Conservation (phyloP, 2,113 vertebrate species). For the Vombatus ursinus region DNA sequence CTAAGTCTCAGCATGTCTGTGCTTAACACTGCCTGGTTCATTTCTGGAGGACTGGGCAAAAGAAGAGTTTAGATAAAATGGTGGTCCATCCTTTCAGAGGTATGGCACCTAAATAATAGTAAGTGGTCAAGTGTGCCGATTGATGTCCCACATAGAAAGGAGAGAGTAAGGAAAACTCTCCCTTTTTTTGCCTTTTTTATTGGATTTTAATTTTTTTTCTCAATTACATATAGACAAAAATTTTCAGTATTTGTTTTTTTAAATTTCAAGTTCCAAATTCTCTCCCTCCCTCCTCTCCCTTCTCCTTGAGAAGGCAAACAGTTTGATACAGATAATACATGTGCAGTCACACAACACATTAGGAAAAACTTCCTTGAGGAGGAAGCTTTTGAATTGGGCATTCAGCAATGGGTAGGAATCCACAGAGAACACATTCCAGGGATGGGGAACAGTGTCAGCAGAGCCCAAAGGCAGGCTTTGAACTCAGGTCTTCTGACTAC, state of each 20-base stretch:
- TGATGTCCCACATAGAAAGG: background rate
- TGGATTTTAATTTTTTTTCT: background rate
- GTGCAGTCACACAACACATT: background rate
- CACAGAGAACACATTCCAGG: background rate
- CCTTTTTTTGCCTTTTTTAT: background rate
- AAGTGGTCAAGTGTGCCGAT: background rate
- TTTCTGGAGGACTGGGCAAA: background rate
- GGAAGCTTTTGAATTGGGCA: background rate
- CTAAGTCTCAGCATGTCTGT: background rate
- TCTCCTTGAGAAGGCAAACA: background rate
- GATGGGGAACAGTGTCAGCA: background rate
- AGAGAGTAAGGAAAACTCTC: background rate
- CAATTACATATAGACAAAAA: background rate
- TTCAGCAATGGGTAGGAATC: background rate
- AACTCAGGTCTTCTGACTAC: no score
- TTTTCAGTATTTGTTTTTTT: background rate
- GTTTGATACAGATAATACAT: background rate
- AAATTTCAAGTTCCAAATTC: background rate
- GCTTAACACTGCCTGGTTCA: background rate
- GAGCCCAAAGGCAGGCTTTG: background rate
- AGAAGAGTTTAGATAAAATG: background rate
- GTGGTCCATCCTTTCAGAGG: background rate
- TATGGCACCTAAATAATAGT: background rate
- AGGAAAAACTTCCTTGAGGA: background rate
- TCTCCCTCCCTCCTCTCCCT: background rate